Evolutionary conservation across 2,113 vertebrate species (phyloP).

Genomic region (Datnioides undecimradiatus): DNA sequence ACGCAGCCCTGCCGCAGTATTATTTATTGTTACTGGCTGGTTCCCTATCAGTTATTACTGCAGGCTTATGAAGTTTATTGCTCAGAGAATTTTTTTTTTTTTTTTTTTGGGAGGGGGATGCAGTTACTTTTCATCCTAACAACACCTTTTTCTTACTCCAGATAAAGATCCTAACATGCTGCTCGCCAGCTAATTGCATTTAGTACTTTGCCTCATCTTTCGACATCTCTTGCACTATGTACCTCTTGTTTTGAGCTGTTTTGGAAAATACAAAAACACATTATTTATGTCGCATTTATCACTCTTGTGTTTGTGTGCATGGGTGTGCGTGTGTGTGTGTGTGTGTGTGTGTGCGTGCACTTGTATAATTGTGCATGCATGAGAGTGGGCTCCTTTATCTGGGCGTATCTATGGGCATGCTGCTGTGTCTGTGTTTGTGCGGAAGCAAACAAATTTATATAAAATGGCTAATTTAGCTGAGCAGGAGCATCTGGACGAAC

Average conservation of each 20-base stretch:
- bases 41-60: background rate
- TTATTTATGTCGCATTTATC: background rate
- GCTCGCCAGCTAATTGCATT: background rate
- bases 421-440: background rate
- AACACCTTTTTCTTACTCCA: background rate
- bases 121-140: background rate
- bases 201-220: background rate
- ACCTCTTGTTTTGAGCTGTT: background rate
- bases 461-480: constrained; percentile 34
- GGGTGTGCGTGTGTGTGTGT: background rate
- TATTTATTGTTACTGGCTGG: constrained; percentile 1
- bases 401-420: background rate
- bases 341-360: background rate
- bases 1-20: background rate
- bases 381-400: background rate
- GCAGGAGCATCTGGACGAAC: constrained; percentile 23
- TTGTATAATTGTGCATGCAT: background rate
- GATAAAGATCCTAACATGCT: background rate
- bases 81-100: too few species aligned
- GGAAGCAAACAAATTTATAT: constrained; percentile 2
- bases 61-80: background rate
- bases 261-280: background rate
- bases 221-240: background rate
- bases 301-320: background rate
- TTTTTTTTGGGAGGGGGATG: too few species aligned